Percentiles rank a stretch among this genome's conserved stretches.
Evolutionary conservation across 2,113 vertebrate genomes (phyloP).

Genomic region (Ictalurus furcatus): DNA sequence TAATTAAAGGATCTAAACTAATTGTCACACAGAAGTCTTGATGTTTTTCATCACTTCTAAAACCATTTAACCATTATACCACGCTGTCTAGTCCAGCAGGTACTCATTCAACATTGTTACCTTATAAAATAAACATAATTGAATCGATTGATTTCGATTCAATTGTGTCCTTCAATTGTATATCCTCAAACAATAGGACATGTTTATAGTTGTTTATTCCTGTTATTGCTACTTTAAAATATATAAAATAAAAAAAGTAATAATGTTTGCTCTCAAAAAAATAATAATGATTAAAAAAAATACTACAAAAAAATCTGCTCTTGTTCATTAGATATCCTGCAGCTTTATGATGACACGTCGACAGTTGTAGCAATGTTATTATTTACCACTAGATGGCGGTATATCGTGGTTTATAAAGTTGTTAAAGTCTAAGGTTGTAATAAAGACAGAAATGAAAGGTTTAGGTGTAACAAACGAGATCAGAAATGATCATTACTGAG

Average conservation of each 20-base stretch:
- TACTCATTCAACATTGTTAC: background rate
- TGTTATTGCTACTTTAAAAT: background rate
- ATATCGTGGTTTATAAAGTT: background rate
- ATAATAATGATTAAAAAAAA: too few species aligned
- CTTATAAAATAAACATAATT: background rate
- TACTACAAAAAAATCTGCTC: background rate
- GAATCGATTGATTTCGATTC: background rate
- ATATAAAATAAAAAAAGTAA: background rate
- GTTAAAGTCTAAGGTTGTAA: too few species aligned
- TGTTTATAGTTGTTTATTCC: background rate
- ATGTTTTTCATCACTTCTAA: background rate
- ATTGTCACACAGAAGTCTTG: background rate
- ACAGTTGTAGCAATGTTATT: background rate
- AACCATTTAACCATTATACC: background rate
- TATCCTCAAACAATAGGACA: background rate
- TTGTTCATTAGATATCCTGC: background rate
- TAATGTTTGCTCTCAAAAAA: background rate
- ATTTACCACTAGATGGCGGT: conserved; percentile 14
- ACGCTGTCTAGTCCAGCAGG: background rate
- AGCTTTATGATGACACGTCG: background rate
- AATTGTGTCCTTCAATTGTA: background rate
- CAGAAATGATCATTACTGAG: background rate
- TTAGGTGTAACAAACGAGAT: background rate
- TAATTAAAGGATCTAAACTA: background rate
- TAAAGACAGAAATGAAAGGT: background rate